Conservation (phyloP, 2,113 vertebrate species). For the Todiramphus chloris region DNA sequence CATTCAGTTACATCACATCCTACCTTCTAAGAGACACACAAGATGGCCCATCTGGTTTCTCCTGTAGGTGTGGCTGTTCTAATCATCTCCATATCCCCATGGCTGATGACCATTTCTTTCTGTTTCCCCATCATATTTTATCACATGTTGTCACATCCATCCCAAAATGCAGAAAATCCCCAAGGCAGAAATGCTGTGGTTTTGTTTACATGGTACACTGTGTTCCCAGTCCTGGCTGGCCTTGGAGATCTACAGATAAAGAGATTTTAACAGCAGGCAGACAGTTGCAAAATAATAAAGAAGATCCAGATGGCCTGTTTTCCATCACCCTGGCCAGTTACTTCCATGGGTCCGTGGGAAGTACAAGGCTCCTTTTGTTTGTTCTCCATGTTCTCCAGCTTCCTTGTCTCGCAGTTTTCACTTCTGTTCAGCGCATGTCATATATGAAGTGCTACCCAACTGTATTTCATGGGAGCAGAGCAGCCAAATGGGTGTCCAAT, state of each 20-base stretch:
- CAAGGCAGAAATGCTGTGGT: background rate
- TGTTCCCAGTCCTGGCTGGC: background rate
- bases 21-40: background rate
- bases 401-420: background rate
- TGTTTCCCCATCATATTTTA: fast-evolving
- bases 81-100: background rate
- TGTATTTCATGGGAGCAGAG: background rate
- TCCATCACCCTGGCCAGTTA: background rate
- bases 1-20: background rate
- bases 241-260: background rate
- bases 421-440: background rate
- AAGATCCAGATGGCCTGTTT: background rate
- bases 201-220: background rate
- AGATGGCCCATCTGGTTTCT: background rate
- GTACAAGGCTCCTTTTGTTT: background rate
- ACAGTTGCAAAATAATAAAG: background rate
- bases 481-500: background rate
- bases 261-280: background rate
- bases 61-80: background rate
- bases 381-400: background rate
- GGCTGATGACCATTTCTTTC: background rate
- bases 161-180: background rate
- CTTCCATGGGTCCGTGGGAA: background rate
- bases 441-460: background rate
- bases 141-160: background rate